Evolutionary conservation across 2,888 invertebrate genomes (phyloP), one percentile per base, ranked within the genome.

Genomic region (Tetheella fluctuosa): DNA sequence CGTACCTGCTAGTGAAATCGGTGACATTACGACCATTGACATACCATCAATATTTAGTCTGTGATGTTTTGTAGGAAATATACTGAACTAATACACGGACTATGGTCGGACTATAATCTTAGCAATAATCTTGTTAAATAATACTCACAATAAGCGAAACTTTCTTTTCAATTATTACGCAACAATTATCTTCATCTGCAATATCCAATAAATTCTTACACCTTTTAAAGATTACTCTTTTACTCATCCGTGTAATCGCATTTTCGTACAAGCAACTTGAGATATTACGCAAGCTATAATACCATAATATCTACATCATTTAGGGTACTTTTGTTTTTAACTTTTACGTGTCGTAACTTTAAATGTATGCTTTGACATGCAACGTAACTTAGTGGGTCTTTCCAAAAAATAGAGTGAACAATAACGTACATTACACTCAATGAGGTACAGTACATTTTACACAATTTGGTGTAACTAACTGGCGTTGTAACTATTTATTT

Each of bases 141-240:
- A 42, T 20, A 48, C 20, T 7, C 8, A 48, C 20, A 48, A 48
- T 48, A 48, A 17, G 15, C 5, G 42, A 10, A 48, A 48, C 48
- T 48, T 48, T 48, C 48, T 48, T 48, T 48, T 48, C 13, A 42
- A 7, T 17, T 42, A 13, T 37, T 42, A 48, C 7, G 20, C n/a
- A 48, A 48, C 48, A 48, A 48, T 48, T 48, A 48, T 48, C 48
- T 48, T 48, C 48, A 48, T 48, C 48, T 20, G 48, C 48, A 20
- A 20, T 48, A 48, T 48, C 48, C 48, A 48, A 48, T 48, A 48
- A 20, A 20, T 48, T 48, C 48, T 48, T 48, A 48, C 48, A 48
- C 48, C 48, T 48, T 48, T 48, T 3, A 10, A 48, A 48, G 48
- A 48, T 48, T 48, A 48, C 20, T 48, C 48, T 42, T 42, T 42